Conservation (phyloP, 2,113 vertebrate genomes). For the Chauna torquata region DNA sequence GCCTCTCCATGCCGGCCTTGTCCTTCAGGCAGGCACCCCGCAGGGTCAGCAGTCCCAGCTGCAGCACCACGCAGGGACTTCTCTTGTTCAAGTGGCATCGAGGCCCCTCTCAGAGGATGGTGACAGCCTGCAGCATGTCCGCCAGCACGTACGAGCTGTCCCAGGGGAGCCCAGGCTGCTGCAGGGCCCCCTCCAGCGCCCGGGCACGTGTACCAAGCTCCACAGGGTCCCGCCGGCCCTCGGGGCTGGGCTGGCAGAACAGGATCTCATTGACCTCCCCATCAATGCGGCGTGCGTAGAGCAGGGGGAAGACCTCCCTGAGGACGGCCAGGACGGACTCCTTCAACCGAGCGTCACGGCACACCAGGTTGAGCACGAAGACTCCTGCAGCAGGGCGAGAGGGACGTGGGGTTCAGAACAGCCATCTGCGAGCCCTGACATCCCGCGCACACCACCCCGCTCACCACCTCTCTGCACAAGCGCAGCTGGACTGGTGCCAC, state of each 20-base stretch:
- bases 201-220: slow-evolving; percentile 76
- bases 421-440: not conserved
- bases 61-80: accelerated
- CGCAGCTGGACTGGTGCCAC: not conserved
- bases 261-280: slow-evolving; percentile 92
- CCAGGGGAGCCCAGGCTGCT: slow-evolving; percentile 63
- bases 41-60: accelerated
- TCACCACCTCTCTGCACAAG: accelerated
- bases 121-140: slow-evolving; percentile 84
- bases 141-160: slow-evolving; percentile 80
- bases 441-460: accelerated
- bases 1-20: accelerated
- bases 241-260: slow-evolving; percentile 72
- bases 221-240: not conserved
- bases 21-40: not conserved
- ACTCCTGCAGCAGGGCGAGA: slow-evolving; percentile 76
- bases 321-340: slow-evolving; percentile 81
- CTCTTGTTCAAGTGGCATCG: accelerated
- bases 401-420: not conserved
- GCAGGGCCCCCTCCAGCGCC: slow-evolving; percentile 80
- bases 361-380: slow-evolving; percentile 94
- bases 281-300: slow-evolving; percentile 82
- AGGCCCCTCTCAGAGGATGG: slow-evolving; percentile 74
- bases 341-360: slow-evolving; percentile 84
- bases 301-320: slow-evolving; percentile 79